Base-by-base conservation (phyloP, 2,113 vertebrate genomes). In the Anhinga anhinga region DNA sequence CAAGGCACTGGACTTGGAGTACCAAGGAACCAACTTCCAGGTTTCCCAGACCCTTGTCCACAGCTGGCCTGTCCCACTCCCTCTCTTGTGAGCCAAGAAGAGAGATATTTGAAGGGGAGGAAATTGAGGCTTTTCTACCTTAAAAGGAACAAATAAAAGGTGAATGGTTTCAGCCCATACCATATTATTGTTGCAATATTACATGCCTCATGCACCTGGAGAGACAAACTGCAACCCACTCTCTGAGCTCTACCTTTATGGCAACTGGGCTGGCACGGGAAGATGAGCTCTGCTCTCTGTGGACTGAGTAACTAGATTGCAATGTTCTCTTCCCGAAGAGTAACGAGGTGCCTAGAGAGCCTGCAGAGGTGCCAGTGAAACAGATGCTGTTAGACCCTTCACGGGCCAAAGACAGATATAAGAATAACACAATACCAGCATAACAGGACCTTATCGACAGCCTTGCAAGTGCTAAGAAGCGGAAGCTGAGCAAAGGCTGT, bases 271-370 rank as follows among this genome's bases (percentile, higher is more conserved):
- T 88, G 88, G 47, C 80, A 58, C 1, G 7, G 78, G 65, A 38
- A 88, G 92, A 80, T 20, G 73, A 94, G 92, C 84, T 86, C 81
- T 1, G 36, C 44, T 85, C 91, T 78, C 82, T 50, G 87, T 0
- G 4, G 90, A 59, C 4, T 1, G 44, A 90, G 50, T 15, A 80
- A 79, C 14, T 0, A 79, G 58, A 92, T 20, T 78, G 90, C 90
- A 78, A 50, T 8, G 72, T 74, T 97, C 80, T 67, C 79, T 77
- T 92, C 88, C 71, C 18, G 2, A 86, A 90, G 76, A 81, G 82
- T 73, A 96, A 97, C 77, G 93, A 95, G 76, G 76, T 86, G 67
- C 90, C 82, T 88, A 50, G 85, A 93, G 93, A 90, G 87, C 92
- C 65, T 66, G 66, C 63, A 1, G 55, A 92, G 71, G 63, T 93